Evolutionary conservation across 2,888 invertebrate species (phyloP), one percentile per base, ranked within the genome.

Genomic region (Bombyx huttoni): DNA sequence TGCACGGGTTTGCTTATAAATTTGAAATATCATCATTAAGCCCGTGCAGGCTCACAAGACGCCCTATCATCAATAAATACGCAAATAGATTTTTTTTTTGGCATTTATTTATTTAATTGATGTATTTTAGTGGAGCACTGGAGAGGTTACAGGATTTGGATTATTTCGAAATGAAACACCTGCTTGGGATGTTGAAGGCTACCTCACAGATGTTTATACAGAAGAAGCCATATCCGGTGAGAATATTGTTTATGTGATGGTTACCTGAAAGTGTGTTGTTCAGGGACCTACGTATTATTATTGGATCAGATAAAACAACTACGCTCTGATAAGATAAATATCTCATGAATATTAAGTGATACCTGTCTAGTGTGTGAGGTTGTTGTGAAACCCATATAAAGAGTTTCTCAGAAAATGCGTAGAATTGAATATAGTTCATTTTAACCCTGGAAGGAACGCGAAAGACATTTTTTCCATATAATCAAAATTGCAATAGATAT

Each of bases 201-300:
- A 95, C 64, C 88, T 93, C 9, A 95, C 95, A 0, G 92, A 94
- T 64, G 68, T 94, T 45, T 90, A 94, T 55, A 93, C 91, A 0
- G 69, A 89, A 12, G 92, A 93, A 67, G 92, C 94, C 0, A 85
- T 91, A 47, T 81, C 89, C 51, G 73, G 89, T 89, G 68, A 73
- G 72, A 54, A n/a, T 49, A 33, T 48, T 52, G n/a, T 49, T 51
- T 34, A 52, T 24, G 24, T 40, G 40, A 2, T 40, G 12, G 40
- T 40, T 10, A 40, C 12, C 3, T 12, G 40, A 40, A 10, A 10
- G 8, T 10, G 40, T 40, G 40, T 40, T 48, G 33, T 48, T 33
- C 6, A n/a, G 34, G n/a, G 48, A 24, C 10, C n/a, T 24, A 12
- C 24, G 48, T 34, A 24, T 34, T 33, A n/a, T 48, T 48, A 13